Conservation (phyloP, 1,140 invertebrate genomes). For the Planococcus citri region DNA sequence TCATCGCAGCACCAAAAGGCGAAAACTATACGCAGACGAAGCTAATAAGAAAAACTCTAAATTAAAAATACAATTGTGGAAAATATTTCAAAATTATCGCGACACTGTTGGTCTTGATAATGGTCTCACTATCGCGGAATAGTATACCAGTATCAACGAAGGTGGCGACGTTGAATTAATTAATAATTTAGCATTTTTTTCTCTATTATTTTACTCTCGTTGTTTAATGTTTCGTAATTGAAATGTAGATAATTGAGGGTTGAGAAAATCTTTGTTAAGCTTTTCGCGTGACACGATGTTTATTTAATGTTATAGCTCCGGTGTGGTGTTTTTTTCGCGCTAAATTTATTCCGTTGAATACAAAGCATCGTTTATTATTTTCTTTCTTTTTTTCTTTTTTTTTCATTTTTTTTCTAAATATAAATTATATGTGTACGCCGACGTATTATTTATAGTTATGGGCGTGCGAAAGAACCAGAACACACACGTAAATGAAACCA, state of each 20-base stretch:
- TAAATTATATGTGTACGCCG: neutral
- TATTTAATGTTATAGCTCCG: neutral
- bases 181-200: neutral
- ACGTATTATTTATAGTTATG: neutral
- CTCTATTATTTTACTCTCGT: neutral
- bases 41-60: too few species aligned
- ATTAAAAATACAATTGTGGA: too few species aligned
- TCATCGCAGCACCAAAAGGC: too few species aligned
- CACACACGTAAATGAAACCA: neutral
- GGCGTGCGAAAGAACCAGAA: neutral
- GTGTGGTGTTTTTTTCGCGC: neutral
- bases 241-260: neutral
- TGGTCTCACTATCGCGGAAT: too few species aligned
- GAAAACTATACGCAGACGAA: too few species aligned
- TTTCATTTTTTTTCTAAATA: neutral
- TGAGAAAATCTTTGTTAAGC: conserved; percentile 3
- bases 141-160: too few species aligned
- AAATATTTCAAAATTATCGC: too few species aligned
- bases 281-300: neutral
- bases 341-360: conserved; percentile 3
- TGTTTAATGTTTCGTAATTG: neutral
- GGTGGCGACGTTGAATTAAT: neutral
- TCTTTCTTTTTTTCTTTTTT: neutral
- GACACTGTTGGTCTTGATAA: too few species aligned
- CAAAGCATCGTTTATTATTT: neutral